A percentile compares a stretch with the other conserved stretches of the same genome.
Evolutionary conservation across 2,888 invertebrate genomes (phyloP).

Genomic region (Diadegma fenestrale): DNA sequence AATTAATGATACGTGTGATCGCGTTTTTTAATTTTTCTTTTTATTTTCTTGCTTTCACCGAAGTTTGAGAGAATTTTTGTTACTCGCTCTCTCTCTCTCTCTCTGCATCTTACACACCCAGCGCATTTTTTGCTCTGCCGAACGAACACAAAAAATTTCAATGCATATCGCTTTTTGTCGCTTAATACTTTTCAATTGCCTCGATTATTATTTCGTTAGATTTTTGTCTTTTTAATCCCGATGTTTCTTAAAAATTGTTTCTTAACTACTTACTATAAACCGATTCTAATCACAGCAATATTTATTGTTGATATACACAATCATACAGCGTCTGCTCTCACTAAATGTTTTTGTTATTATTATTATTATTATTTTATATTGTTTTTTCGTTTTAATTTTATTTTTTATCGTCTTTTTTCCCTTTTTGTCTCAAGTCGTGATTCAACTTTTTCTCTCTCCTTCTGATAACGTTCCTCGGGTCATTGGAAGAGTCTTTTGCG

Average conservation of each 20-base stretch:
- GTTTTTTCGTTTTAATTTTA: conserved; percentile 69
- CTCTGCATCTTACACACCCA: conserved; percentile 50
- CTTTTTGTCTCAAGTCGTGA: conserved; percentile 59
- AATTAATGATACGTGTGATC: conserved; percentile 23
- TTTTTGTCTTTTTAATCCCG: conserved; percentile 68
- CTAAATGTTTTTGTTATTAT: conserved; percentile 79
- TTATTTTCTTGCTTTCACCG: neutral
- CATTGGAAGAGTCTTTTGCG: conserved; percentile 62
- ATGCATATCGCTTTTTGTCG: conserved; percentile 47
- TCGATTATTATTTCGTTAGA: conserved; percentile 52
- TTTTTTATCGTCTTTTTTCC: conserved; percentile 64
- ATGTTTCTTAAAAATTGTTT: conserved; percentile 80
- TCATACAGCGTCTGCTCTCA: conserved; percentile 83
- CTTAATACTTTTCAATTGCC: conserved; percentile 63
- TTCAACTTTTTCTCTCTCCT: conserved; percentile 62
- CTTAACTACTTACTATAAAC: conserved; percentile 84
- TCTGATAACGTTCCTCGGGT: conserved; percentile 37
- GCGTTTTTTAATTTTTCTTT: conserved; percentile 16
- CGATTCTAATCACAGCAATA: conserved; percentile 85
- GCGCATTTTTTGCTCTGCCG: conserved; percentile 46
- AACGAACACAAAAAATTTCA: conserved; percentile 57
- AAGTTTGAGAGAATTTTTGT: conserved; percentile 41
- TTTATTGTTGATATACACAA: conserved; percentile 85
- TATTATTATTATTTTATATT: conserved; percentile 62
- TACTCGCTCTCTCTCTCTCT: conserved; percentile 32